Evolutionary conservation across 2,113 vertebrate species (phyloP).

Genomic region (Prietella phreatophila): DNA sequence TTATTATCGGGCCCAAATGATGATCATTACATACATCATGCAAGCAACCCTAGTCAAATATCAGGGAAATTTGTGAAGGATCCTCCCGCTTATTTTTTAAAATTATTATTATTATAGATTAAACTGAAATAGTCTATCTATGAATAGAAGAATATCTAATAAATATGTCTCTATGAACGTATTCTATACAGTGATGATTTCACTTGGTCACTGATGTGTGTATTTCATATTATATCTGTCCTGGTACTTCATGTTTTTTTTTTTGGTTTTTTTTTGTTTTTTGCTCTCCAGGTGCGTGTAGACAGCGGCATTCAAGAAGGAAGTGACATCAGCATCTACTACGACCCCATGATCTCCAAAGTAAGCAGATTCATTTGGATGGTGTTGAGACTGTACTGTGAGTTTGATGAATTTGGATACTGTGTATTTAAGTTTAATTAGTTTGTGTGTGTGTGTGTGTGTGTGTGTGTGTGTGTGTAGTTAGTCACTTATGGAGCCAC

Average conservation of each 20-base stretch:
- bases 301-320: constrained; percentile 97
- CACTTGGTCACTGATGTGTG: background rate
- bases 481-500: constrained; percentile 86
- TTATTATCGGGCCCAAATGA: background rate
- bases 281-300: constrained; percentile 83
- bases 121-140: background rate
- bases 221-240: background rate
- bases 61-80: no score
- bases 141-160: background rate
- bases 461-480: constrained; percentile 65
- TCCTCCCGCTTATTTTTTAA: no score
- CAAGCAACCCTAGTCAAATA: no score
- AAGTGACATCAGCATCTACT: constrained; percentile 99
- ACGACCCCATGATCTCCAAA: constrained; percentile 99
- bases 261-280: background rate
- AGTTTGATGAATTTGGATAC: background rate
- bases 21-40: background rate
- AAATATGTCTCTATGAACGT: background rate
- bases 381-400: background rate
- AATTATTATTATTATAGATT: no score
- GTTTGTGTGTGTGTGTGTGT: constrained; percentile 37
- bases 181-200: background rate
- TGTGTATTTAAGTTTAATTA: background rate
- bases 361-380: constrained; percentile 69
- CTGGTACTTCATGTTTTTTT: background rate